Base-by-base conservation (phyloP, 2,888 invertebrate genomes). In the Carpatolechia fugitivella region DNA sequence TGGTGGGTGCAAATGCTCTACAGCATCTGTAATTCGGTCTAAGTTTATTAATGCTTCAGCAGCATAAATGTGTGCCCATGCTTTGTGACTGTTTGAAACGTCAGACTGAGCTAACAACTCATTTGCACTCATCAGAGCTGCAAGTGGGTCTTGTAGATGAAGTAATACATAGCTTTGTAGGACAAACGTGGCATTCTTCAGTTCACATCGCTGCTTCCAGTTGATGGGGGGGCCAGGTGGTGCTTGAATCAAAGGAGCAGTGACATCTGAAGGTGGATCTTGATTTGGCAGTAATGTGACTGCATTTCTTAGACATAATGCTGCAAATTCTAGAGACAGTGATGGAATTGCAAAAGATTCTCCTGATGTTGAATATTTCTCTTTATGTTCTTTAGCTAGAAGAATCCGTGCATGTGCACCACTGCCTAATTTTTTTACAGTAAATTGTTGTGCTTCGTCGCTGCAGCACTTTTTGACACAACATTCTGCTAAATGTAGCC, bases 401-500 rank as follows among this genome's bases (percentile, higher is more conserved):
- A 88, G 67, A 18, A 88, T 74, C 55, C 86, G 81, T 8, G 86
- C 82, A 58, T 91, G 90, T n/a, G 86, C 69, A 11, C 90, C 89
- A 58, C 83, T 85, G 10, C 91, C 90, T 14, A 91, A 63, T 64
- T 88, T 89, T 59, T 85, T 87, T 0, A 89, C 84, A 3, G 82
- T 79, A 38, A 85, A 85, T 57, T 88, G 85, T 55, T 85, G 79
- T 3, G 75, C 72, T 74, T 91, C 91, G 64, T 92, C 92, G 60
- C 87, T 86, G 72, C 93, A 93, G 68, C 93, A 91, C 70, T 91
- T 91, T 67, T 92, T 93, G 44, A 97, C 95, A 78, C 97, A 97
- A 74, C 98, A 97, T 82, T 99, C 99, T 0, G 98, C 98, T 69
- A 99, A 90, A 67, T 98, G 92, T 56, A 98, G 88, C 98, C 99